A percentile compares a stretch with the other conserved stretches of the same genome.
Evolutionary conservation across 2,888 invertebrate species (phyloP).

Genomic region (Brachypalpus laphriformis): DNA sequence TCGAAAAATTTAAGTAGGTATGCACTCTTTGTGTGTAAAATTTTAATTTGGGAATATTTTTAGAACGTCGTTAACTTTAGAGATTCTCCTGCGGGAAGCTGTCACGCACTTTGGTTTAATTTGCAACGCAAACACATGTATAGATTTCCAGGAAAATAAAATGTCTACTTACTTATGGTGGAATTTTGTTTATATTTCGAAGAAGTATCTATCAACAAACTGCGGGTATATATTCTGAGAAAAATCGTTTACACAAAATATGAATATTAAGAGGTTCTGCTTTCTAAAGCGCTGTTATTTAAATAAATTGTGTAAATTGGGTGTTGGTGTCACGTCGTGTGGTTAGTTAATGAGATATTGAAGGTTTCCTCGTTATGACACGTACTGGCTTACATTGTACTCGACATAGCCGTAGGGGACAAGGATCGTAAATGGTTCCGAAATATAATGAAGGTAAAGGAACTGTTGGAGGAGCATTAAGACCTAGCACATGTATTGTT

Average conservation of each 20-base stretch:
- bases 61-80: neutral
- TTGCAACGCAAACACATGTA: neutral
- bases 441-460: neutral
- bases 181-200: neutral
- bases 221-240: neutral
- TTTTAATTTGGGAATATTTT: neutral
- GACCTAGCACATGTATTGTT: no score
- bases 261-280: neutral
- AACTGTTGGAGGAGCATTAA: no score
- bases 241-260: neutral
- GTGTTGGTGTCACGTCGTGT: neutral
- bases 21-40: neutral
- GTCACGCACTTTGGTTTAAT: neutral
- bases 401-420: neutral
- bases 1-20: neutral
- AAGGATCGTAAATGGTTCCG: neutral
- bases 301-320: neutral
- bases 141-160: neutral
- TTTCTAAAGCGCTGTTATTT: neutral
- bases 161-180: neutral
- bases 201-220: neutral
- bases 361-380: neutral
- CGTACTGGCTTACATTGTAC: neutral
- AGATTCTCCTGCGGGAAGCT: neutral
- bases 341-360: neutral